These are phyloP conservation scores for Scolopax mira DNA, from an alignment of 2,113 vertebrate genomes.

Conservation along the genomic window DNA sequence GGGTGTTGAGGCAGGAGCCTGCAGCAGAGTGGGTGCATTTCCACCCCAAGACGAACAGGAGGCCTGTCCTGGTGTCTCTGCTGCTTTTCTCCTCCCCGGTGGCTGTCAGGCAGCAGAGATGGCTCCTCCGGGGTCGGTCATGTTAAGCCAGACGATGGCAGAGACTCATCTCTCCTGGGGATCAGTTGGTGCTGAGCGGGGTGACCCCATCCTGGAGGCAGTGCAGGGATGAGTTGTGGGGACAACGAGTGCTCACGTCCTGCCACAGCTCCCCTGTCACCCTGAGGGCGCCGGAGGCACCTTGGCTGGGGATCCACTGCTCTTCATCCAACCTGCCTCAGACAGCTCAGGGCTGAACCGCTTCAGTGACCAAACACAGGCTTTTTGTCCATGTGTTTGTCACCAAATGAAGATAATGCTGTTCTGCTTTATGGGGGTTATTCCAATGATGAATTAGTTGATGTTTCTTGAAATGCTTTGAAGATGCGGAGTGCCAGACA, in stretches of 20 bases:
- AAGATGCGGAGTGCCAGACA: neutral
- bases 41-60: neutral
- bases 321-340: neutral
- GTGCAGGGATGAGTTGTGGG: fast-evolving
- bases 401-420: neutral
- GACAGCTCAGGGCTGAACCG: neutral
- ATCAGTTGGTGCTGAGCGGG: neutral
- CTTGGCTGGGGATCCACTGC: fast-evolving
- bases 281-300: fast-evolving
- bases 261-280: fast-evolving
- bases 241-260: neutral
- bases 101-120: neutral
- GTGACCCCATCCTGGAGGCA: neutral
- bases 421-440: neutral
- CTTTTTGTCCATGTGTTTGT: neutral
- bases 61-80: neutral
- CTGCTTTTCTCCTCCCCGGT: neutral
- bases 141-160: neutral
- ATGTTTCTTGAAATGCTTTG: slow-evolving; percentile 6
- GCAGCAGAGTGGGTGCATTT: neutral
- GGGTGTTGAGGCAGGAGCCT: neutral
- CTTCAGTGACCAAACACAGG: fast-evolving
- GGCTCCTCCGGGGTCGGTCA: neutral
- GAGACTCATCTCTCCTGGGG: neutral
- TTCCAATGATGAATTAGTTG: slow-evolving; percentile 5